A percentile compares a stretch with the other conserved stretches of the same genome.
Conservation (phyloP, 2,888 invertebrate species). For the Tupiocoris notatus region DNA sequence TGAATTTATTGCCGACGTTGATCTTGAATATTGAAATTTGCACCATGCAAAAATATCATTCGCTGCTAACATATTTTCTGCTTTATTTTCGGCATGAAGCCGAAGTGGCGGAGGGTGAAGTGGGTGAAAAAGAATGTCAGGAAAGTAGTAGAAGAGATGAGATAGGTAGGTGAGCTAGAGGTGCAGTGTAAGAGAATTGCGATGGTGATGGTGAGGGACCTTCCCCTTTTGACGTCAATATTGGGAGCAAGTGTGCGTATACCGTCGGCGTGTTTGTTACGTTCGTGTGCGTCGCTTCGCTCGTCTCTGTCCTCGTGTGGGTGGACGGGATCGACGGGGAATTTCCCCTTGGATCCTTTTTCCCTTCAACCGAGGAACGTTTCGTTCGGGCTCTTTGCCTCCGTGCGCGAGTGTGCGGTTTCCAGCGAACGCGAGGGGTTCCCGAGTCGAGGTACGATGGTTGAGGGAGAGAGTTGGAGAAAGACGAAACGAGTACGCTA, state of each 20-base stretch:
- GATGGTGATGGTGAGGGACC: neutral
- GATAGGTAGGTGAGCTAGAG: neutral
- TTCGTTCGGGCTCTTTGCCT: neutral
- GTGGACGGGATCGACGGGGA: conserved; percentile 19
- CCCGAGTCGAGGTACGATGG: neutral
- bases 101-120: neutral
- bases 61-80: neutral
- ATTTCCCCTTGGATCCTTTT: neutral
- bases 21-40: neutral
- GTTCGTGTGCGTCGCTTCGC: neutral
- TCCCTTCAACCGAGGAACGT: neutral
- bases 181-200: neutral
- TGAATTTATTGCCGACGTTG: too few relatives aligned
- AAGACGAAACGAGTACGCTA: conserved; percentile 28
- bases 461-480: neutral
- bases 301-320: neutral
- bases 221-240: conserved; percentile 41
- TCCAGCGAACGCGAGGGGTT: neutral
- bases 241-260: conserved; percentile 33
- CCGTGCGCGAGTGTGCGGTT: neutral
- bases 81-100: neutral
- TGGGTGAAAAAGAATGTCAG: conserved; percentile 7
- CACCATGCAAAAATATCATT: neutral
- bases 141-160: neutral
- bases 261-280: conserved; percentile 3